Evolutionary conservation across 2,113 vertebrate genomes (phyloP), one percentile per base, ranked within the genome.

Genomic region (Notothenia rossii): DNA sequence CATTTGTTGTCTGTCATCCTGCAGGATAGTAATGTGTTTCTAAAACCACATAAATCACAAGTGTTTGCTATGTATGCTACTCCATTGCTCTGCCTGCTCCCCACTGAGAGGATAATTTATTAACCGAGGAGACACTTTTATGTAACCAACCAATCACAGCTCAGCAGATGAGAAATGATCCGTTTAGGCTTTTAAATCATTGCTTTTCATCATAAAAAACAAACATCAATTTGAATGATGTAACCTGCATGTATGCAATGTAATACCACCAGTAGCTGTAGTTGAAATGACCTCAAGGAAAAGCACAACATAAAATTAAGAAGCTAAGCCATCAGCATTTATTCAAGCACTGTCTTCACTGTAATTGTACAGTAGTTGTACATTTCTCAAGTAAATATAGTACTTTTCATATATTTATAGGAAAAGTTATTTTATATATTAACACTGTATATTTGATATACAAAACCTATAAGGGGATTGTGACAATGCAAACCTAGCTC

Each of bases 1-100:
- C 88, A 82, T 87, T 87, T 88, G 85, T 85, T 91, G 79, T 71
- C 77, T 84, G 83, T 91, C 85, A 88, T 88, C 83, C 69, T 72
- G 74, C 66, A 75, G 79, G 80, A 84, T 62, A 77, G 71, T 67
- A 78, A 81, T 83, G 68, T 81, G 33, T 88, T 91, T 83, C 83
- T 89, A 40, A 56, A 40, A n/a, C n/a, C 66, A 58, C 72, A 86
- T 86, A 83, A 91, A 89, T 89, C 86, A 76, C 40, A 64, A 77
- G 29, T 74, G 77, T 82, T 58, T 20, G 36, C 72, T 51, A 40
- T 50, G 20, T 68, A 29, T 63, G 66, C 58, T 65, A 15, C 76
- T 84, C 70, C 60, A 60, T 69, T 77, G 40, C 66, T 83, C 54
- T 63, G 59, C 62, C 72, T 81, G 81, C 69, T 71, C 71, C 73